Conservation (phyloP, 2,113 vertebrate species). For the Hydrolagus affinis region DNA sequence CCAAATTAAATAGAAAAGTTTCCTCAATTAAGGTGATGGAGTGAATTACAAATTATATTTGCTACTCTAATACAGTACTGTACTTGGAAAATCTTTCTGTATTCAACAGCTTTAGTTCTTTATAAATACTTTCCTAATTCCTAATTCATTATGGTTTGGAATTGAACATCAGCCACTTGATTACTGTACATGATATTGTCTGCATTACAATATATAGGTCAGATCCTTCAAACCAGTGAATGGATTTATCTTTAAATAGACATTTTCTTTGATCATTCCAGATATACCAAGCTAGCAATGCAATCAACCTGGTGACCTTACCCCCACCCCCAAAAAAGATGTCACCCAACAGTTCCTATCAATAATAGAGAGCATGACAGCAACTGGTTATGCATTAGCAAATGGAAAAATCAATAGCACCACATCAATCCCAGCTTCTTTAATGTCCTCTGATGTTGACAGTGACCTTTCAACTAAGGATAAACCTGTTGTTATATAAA, state of each 20-base stretch:
- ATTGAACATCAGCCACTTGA: neutral
- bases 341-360: slow-evolving; percentile 15
- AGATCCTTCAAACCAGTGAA: neutral
- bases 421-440: neutral
- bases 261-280: slow-evolving; percentile 20
- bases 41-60: neutral
- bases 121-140: neutral
- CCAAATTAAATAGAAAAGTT: neutral
- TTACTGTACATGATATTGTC: neutral
- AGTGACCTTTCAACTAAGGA: slow-evolving; percentile 2
- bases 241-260: slow-evolving; percentile 25
- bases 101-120: neutral
- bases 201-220: neutral
- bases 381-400: neutral
- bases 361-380: neutral
- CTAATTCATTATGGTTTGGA: neutral
- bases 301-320: neutral
- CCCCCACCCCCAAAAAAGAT: neutral
- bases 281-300: slow-evolving; percentile 18
- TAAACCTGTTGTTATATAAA: neutral
- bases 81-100: neutral
- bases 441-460: neutral
- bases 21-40: neutral
- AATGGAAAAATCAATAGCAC: neutral
- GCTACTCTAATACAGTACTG: neutral